These are phyloP conservation scores for Troilus luridus DNA, from an alignment of 2,888 invertebrate genomes.

Conservation along the genomic window DNA sequence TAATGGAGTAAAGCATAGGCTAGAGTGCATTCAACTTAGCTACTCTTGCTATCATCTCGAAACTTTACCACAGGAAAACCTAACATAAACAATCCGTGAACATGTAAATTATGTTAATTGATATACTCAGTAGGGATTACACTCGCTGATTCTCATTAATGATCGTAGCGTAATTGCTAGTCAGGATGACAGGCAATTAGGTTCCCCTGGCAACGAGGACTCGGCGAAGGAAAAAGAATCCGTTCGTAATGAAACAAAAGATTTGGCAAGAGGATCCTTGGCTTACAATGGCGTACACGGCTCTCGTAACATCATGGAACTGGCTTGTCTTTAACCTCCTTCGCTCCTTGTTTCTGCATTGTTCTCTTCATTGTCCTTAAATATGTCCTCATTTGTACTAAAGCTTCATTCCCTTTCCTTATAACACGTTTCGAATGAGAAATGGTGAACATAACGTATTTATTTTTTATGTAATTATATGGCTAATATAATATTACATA, in stretches of 20 bases:
- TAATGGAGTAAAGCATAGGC: too few relatives aligned
- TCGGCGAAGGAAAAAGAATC: background rate
- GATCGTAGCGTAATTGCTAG: background rate
- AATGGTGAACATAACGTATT: background rate
- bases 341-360: background rate
- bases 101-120: background rate
- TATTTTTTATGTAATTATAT: too few relatives aligned
- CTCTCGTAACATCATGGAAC: constrained; percentile 27
- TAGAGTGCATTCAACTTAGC: too few relatives aligned
- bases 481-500: too few relatives aligned
- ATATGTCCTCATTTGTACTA: background rate
- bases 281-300: background rate
- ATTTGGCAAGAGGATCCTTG: constrained; percentile 42
- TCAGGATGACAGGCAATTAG: background rate
- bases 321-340: background rate
- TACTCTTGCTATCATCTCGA: too few relatives aligned
- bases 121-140: background rate
- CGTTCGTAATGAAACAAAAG: constrained; percentile 36
- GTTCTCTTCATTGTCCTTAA: background rate
- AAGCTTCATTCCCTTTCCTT: background rate
- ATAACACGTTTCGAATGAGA: background rate
- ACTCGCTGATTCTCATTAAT: background rate
- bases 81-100: background rate
- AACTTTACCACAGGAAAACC: too few relatives aligned
- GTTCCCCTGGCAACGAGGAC: background rate